Evolutionary conservation across 2,797 vertebrate genomes (phyloP), one percentile per base, ranked within the genome.

Genomic region (Valencia hispanica): DNA sequence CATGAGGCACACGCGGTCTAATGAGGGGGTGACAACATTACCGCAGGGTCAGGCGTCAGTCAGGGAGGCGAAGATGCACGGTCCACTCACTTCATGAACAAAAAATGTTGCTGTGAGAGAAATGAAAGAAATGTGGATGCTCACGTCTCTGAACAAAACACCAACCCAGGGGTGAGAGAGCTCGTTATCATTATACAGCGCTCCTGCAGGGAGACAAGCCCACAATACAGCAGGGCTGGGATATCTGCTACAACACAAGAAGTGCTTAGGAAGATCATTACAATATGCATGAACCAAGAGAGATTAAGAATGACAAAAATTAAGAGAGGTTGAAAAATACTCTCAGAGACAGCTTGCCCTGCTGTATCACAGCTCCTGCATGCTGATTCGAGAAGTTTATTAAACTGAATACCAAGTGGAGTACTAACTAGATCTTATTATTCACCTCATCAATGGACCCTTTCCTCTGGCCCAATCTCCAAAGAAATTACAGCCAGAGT

Each of bases 341-440:
- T 70, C 65, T 78, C 27, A 53, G 20, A 75, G 81, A 81, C 74
- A 68, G 73, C 78, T 80, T 77, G 32, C 53, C 68, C 61, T 78
- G 70, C 81, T 74, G 73, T 61, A 75, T 65, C 71, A 55, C 3
- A 20, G 69, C 70, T 7, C 47, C 77, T 85, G 89, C 81, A 89
- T 87, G 80, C 85, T 81, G 84, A 91, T 84, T 55, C 34, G 18
- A 78, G 45, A 66, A 68, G 72, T 80, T 84, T 81, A 78, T 84
- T 87, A 83, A 79, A 88, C 51, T 72, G 83, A 87, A 91, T 82
- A 76, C 77, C 68, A 86, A 89, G 59, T 61, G 75, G 79, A 84
- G 32, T 11, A 76, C 75, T 75, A 76, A 84, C 32, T 71, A 41
- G 73, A 75, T 73, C 51, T 61, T 77, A 71, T 81, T 72, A 81